Conservation (phyloP, 2,113 vertebrate genomes). For the Lepisosteus osseus region DNA sequence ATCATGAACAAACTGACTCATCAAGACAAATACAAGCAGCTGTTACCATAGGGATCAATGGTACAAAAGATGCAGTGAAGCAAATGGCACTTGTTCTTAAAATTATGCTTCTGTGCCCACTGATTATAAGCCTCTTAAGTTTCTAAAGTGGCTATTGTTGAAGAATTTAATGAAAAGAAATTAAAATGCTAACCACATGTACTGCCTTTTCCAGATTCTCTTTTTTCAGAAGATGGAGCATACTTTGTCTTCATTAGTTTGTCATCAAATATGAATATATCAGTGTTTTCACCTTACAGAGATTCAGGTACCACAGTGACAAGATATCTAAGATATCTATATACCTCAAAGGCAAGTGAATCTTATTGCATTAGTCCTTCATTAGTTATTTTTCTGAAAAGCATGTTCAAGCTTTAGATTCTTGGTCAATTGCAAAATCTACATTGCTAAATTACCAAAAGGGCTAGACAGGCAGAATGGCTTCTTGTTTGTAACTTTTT, state of each 20-base stretch:
- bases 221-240: neutral
- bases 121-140: slow-evolving; percentile 28
- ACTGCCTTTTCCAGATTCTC: slow-evolving; percentile 3
- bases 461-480: too few species aligned
- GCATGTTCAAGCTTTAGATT: too few species aligned
- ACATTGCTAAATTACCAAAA: too few species aligned
- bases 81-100: slow-evolving; percentile 20
- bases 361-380: too few species aligned
- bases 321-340: too few species aligned
- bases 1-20: slow-evolving; percentile 2
- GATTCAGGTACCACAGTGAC: too few species aligned
- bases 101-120: slow-evolving; percentile 26
- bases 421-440: too few species aligned
- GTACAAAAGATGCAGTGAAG: slow-evolving; percentile 15
- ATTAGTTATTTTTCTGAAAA: too few species aligned
- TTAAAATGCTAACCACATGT: slow-evolving; percentile 27
- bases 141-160: slow-evolving; percentile 22
- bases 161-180: slow-evolving; percentile 25
- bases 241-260: neutral
- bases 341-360: too few species aligned
- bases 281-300: too few species aligned
- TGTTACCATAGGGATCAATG: slow-evolving; percentile 45
- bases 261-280: neutral
- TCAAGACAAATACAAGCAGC: neutral
- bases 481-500: too few species aligned